Base-by-base conservation (phyloP, 1,140 invertebrate genomes). In the Halesus radiatus region DNA sequence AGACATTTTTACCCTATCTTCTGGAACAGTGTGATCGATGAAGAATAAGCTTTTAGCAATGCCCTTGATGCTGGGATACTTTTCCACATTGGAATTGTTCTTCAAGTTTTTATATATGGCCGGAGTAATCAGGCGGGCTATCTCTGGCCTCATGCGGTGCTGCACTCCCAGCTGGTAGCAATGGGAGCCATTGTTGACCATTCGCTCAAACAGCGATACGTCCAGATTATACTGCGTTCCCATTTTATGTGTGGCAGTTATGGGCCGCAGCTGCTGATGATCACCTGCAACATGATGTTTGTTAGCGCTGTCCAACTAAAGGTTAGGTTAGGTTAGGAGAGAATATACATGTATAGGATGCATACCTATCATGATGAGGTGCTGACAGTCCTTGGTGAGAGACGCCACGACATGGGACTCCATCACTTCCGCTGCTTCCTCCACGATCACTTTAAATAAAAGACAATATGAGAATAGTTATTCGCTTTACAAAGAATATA, bases 381-480 rank as follows among this genome's bases (percentile, higher is more conserved):
- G 96, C 86, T 97, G 83, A 80, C 94, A 95, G 58, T 90, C 83
- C 37, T 90, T 86, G n/a, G 93, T 94, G 10, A 98, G 87, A 29
- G 94, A 92, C 10, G 93, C 91, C 1, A 96, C 84, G 29, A 96
- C 93, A 84, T 96, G 95, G 15, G 93, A 87, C 85, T 97, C 96
- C 32, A 96, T 87, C 10, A 96, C 93, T 90, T 97, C 95, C 1
- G 95, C 96, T 0, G 96, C 96, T 89, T 97, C 96, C 88, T 97
- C 96, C 18, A 97, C 93, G 15, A 60, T 60, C 20, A 60, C 58
- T 60, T 20, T 32, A 70, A 70, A 53, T 1, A 45, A 45, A 45
- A 45, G 1, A 45, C 37, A 45, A 45, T 45, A 13, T 45, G 37
- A 45, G 37, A 45, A 45, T 45, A 45, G 37, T 45, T 1, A 45